Percentiles rank a stretch among this genome's conserved stretches.
Evolutionary conservation across 2,113 vertebrate genomes (phyloP).

Genomic region (Balaeniceps rex): DNA sequence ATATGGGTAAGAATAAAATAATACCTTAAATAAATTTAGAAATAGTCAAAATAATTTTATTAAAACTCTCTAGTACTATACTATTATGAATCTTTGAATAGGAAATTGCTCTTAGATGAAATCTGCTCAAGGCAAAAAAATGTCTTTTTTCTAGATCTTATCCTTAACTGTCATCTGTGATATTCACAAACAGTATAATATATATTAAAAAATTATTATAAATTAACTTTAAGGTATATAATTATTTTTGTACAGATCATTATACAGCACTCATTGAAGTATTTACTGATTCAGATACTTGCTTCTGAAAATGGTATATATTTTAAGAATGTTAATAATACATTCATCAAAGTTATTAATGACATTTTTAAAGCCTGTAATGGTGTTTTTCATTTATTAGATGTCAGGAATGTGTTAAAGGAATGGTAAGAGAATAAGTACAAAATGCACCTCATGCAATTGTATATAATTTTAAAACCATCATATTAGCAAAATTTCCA

Average conservation of each 20-base stretch:
- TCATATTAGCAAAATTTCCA: background rate
- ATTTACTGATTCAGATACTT: background rate
- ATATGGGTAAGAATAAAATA: background rate
- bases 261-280: background rate
- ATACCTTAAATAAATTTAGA: background rate
- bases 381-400: slow-evolving; percentile 6
- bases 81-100: background rate
- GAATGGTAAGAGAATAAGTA: background rate
- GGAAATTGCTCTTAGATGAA: background rate
- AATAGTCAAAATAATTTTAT: background rate
- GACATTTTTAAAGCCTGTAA: slow-evolving; percentile 13
- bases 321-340: slow-evolving; percentile 12
- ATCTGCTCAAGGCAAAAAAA: background rate
- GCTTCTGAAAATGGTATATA: background rate
- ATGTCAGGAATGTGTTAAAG: background rate
- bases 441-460: background rate
- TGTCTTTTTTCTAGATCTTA: background rate
- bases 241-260: background rate
- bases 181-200: background rate
- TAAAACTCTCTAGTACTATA: background rate
- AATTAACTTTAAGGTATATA: background rate
- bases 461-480: background rate
- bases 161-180: background rate
- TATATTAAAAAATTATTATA: background rate
- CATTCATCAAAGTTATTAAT: slow-evolving; percentile 27